These are phyloP conservation scores for Mormyrus lacerda DNA, from an alignment of 2,113 vertebrate species.

Conservation along the genomic window DNA sequence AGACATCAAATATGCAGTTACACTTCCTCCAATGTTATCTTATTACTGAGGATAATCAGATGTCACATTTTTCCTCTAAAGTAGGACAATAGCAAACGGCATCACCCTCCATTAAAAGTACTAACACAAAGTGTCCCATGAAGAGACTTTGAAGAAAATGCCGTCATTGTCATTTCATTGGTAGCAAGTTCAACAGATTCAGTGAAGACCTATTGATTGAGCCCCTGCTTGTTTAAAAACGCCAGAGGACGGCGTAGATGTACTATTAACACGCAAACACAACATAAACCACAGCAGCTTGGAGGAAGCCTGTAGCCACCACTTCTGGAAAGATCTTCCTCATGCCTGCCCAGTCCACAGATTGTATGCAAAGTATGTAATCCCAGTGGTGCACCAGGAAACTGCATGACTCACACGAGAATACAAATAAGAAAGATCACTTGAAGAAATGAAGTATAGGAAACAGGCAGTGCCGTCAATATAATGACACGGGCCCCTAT, in stretches of 20 bases:
- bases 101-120: not conserved
- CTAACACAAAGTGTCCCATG: not conserved
- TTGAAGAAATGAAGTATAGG: not conserved
- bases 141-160: slow-evolving; percentile 4
- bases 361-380: not conserved
- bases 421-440: not conserved
- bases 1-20: not conserved
- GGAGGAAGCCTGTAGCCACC: not conserved
- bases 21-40: not conserved
- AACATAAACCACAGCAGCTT: not conserved
- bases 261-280: not conserved
- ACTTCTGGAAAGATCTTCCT: not conserved
- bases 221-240: not conserved
- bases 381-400: not conserved
- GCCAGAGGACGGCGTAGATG: not conserved
- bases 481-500: not conserved
- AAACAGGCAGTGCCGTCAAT: not conserved
- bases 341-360: not conserved
- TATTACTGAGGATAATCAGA: not conserved
- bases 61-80: not conserved
- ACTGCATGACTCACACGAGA: not conserved
- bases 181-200: not conserved
- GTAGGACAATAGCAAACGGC: not conserved
- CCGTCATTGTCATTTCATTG: not conserved
- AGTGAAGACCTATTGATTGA: not conserved